Evolutionary conservation across 2,888 invertebrate genomes (phyloP), one percentile per base, ranked within the genome.

Genomic region (Cetonia aurata): DNA sequence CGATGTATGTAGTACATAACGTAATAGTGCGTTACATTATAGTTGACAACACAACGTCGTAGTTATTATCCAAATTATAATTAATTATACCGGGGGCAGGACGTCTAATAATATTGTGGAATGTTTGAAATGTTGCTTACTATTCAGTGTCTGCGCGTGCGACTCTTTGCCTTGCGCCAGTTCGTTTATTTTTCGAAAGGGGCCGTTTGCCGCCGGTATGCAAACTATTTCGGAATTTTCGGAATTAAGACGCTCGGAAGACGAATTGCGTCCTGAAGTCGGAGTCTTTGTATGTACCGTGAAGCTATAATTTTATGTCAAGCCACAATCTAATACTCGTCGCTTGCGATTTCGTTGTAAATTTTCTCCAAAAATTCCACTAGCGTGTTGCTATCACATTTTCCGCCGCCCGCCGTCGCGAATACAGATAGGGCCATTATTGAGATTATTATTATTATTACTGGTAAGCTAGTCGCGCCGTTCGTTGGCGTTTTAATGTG

Each of bases 121-220:
- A 56, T 56, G 56, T 12, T 41, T 56, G 56, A 56, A 56, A 41
- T 15, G 56, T 15, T 41, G 56, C 41, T 56, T 56, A 56, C 41
- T 25, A 25, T 25, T 3, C 25, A 4, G 25, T 25, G 25, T 25
- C 41, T 56, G 56, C 37, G 56, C 37, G 55, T 37, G 33, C n/a
- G 37, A 8, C 12, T 33, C 55, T 56, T 56, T 56, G 8, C 25
- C 52, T 25, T 25, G 52, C 13, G 17, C 19, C 17, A 15, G 56
- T 62, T 62, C 48, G 62, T 62, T 62, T 62, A 62, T 48, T 62
- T 62, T 62, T 62, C 15, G 33, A 62, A 31, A 31, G 48, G n/a
- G 33, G 25, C 42, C 33, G 44, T 10, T 17, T 9, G 50, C 50
- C 25, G 48, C 15, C 48, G 62, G 62, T 33, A 62, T 62, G 62